Percentiles rank a stretch among this genome's conserved stretches.
These are phyloP conservation scores for Diarsia mendica DNA, from an alignment of 2,888 invertebrate species.

Conservation along the genomic window DNA sequence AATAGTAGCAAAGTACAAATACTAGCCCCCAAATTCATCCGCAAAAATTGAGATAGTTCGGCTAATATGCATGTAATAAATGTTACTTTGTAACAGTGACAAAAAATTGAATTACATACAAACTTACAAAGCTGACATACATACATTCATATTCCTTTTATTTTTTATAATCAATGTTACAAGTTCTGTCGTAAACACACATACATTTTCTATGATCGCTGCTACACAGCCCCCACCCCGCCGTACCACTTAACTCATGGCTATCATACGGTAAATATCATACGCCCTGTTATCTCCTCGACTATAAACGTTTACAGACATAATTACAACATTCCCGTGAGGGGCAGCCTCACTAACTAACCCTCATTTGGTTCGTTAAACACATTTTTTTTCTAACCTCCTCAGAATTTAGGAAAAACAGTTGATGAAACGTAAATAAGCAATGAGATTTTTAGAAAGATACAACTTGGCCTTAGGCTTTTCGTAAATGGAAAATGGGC, in stretches of 20 bases:
- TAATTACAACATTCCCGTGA: constrained; percentile 67
- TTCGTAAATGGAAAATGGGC: constrained; percentile 58
- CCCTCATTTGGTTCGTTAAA: constrained; percentile 59
- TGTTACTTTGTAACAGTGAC: too few relatives aligned
- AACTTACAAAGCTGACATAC: too few relatives aligned
- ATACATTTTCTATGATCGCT: constrained; percentile 24
- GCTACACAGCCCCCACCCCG: constrained; percentile 41
- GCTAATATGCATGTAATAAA: too few relatives aligned
- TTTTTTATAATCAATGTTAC: neutral
- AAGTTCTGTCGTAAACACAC: neutral
- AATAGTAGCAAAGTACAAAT: too few relatives aligned
- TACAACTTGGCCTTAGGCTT: constrained; percentile 32
- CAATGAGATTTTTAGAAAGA: constrained; percentile 61
- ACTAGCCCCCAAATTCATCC: too few relatives aligned
- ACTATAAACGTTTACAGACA: constrained; percentile 71
- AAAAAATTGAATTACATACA: too few relatives aligned
- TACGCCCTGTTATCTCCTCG: constrained; percentile 70
- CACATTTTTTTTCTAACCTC: constrained; percentile 56
- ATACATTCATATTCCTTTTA: neutral
- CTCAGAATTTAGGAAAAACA: constrained; percentile 46
- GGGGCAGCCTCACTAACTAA: constrained; percentile 56
- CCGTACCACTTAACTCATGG: constrained; percentile 69
- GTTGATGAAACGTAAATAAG: constrained; percentile 66
- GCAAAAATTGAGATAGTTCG: too few relatives aligned
- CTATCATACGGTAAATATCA: constrained; percentile 75